Base-by-base conservation (phyloP, 2,888 invertebrate species). In the Silvanus unidentatus region DNA sequence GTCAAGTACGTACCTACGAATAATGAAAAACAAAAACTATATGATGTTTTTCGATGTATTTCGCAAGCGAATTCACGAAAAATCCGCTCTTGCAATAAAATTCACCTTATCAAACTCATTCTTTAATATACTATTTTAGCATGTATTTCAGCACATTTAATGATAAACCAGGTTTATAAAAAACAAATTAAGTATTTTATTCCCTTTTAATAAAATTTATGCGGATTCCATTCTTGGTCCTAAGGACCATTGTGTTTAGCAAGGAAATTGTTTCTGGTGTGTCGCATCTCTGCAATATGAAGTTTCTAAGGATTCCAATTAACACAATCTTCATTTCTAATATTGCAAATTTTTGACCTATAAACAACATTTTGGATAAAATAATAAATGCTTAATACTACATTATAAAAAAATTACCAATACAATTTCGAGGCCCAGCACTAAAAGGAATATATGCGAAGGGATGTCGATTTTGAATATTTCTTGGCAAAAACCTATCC, bases 311-410 rank as follows among this genome's bases (percentile, higher is more conserved):
- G 9, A 83, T 69, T 14, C 74, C 73, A 11, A 77, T 75, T 13
- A 84, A 58, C 4, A 32, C 60, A 44, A 78, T 74, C 63, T 78
- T 78, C 11, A 82, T 75, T 63, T 84, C 84, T 32, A 81, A 61
- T 66, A 81, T 76, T 0, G 84, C 83, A 58, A 81, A 84, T 52
- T 78, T 77, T 66, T 83, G 79, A n/a, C 84, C 82, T 81, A 68
- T 2, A 72, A 73, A 34, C 4, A 32, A 32, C 32, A n/a, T n/a
- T 32, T 32, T 22, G 8, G 8, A 5, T 22, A 22, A 5, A 32
- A 12, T 32, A 32, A n/a, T 5, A 32, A 5, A 8, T 32, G 3
- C n/a, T 32, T 32, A 32, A 32, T 32, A 5, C 22, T 5, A 22
- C 22, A 5, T 22, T 32, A 5, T 12, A 8, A 3, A 32, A 32